Evolutionary conservation across 2,797 vertebrate genomes (phyloP), one percentile per base, ranked within the genome.

Genomic region (Oryzias sinensis): DNA sequence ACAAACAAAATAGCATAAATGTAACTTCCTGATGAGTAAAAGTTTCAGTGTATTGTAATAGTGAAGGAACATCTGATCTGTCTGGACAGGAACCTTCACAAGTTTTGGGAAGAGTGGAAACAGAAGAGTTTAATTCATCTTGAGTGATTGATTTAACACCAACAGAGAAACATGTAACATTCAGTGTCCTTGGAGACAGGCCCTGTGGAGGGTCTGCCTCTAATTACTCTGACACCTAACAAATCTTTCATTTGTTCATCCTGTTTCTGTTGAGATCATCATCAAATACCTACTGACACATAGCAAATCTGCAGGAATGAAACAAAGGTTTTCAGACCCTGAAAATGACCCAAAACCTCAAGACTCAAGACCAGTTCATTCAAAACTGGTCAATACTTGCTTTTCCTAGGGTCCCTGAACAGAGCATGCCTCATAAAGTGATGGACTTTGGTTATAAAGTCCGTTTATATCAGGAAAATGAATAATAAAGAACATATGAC

Each of bases 401-500:
- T 44, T 49, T 13, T 37, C 33, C 33, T 8, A 37, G 33, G 33
- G 33, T 37, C 33, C 33, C 33, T 37, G 33, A 37, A 37, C 33
- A 37, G 8, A 37, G 33, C 9, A 4, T 2, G 3, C 9, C 9
- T 37, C 8, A 33, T 3, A 33, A 2, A 33, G 33, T 37, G 33
- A 37, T 37, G 33, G 33, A 37, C 33, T 37, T 37, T 9, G 11
- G 33, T 3, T 37, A 11, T 5, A 57, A 62, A 62, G 71, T 40
- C 59, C 60, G 33, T 57, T 7, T 16, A 25, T 65, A 47, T 43
- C 62, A 53, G 49, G 56, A 52, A 77, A 77, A 81, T 71, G 79
- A 87, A 86, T 87, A 88, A 91, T 85, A 79, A 79, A 77, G 70
- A 90, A 87, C 88, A 90, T 81, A 71, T 90, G 89, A 68, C 67